These are phyloP conservation scores for Ornithoptera priamus DNA, from an alignment of 2,888 invertebrate species.

Conservation along the genomic window DNA sequence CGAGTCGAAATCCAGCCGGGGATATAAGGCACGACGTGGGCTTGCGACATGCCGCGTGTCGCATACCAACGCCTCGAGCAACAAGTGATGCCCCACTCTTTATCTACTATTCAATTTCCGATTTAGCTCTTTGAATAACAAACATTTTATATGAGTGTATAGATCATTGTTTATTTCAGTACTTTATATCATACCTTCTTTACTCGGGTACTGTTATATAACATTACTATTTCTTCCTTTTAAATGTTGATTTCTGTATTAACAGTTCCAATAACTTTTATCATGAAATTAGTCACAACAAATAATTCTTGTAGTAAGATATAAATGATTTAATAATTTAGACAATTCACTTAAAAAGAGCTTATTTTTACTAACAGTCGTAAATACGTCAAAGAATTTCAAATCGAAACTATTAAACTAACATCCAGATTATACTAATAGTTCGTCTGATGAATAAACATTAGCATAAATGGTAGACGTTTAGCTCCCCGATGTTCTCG, in stretches of 20 bases:
- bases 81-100: constrained; percentile 54
- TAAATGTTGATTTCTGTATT: too few relatives aligned
- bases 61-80: constrained; percentile 55
- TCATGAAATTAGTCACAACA: too few relatives aligned
- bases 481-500: constrained; percentile 41
- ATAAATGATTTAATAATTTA: too few relatives aligned
- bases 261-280: neutral
- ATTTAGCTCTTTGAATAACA: constrained; percentile 33
- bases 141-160: constrained; percentile 6
- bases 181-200: neutral
- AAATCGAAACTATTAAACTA: neutral
- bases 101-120: constrained; percentile 38
- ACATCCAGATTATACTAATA: constrained; percentile 8
- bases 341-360: too few relatives aligned
- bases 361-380: neutral
- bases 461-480: constrained; percentile 30
- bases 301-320: too few relatives aligned
- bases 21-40: constrained; percentile 38
- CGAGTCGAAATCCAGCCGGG: constrained; percentile 41
- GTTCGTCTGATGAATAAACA: constrained; percentile 24
- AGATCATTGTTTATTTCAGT: neutral
- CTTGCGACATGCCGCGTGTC: constrained; percentile 43
- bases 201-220: neutral
- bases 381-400: neutral
- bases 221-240: neutral